phyloP scores from a whole-genome alignment of 2,113 vertebrate genomes.

The Neofelis nebulosa region DNA sequence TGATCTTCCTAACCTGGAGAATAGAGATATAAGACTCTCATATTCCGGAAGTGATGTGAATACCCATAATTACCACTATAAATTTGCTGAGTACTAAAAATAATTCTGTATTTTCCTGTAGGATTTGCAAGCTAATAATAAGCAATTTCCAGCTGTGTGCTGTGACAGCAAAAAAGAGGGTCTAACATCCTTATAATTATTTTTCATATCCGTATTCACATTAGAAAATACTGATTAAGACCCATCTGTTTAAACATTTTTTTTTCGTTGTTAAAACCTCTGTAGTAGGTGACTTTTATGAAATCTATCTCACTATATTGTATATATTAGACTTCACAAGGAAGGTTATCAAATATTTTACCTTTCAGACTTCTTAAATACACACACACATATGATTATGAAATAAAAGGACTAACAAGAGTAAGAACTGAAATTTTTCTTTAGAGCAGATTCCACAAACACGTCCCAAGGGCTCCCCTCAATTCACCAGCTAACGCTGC shows the following conservation, averaged over 20 bases:
- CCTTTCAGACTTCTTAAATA: neutral
- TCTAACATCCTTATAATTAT: constrained; percentile 71
- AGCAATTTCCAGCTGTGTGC: constrained; percentile 74
- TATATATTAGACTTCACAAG: neutral
- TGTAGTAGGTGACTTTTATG: constrained; percentile 21
- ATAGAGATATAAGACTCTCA: constrained; percentile 49
- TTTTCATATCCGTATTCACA: constrained; percentile 68
- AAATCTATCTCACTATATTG: neutral
- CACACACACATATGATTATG: neutral
- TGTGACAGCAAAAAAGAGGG: constrained; percentile 68
- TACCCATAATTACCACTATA: constrained; percentile 70
- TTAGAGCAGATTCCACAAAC: neutral
- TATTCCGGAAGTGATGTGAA: constrained; percentile 17
- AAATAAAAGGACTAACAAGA: constrained; percentile 38
- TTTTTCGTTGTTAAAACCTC: constrained; percentile 56
- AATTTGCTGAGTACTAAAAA: constrained; percentile 71
- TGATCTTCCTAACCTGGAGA: neutral
- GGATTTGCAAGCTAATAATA: constrained; percentile 77
- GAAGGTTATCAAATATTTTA: neutral
- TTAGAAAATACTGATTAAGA: constrained; percentile 69
- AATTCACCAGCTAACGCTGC: neutral
- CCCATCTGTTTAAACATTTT: constrained; percentile 13
- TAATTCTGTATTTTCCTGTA: constrained; percentile 65
- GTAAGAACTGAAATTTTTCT: constrained; percentile 28
- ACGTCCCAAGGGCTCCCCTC: neutral